These are phyloP conservation scores for Drosophila eugracilis DNA, from an alignment of 1,140 invertebrate species.

Conservation along the genomic window DNA sequence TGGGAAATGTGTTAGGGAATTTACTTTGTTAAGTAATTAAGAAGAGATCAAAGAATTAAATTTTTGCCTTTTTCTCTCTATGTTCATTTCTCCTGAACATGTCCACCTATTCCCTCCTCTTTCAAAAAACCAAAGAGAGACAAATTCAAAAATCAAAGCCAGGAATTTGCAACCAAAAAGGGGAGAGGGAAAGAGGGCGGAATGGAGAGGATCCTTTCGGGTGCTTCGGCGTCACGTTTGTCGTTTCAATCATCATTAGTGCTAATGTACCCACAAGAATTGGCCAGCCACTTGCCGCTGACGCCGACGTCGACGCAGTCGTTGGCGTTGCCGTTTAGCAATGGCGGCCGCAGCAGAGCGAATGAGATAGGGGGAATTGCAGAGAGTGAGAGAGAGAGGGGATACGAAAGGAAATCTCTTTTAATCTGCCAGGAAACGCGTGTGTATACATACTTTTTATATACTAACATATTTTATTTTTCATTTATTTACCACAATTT, in stretches of 20 bases:
- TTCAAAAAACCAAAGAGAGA: slow-evolving; percentile 35
- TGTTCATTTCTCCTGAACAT: not conserved
- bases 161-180: slow-evolving; percentile 45
- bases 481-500: slow-evolving; percentile 82
- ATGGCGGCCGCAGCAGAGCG: slow-evolving; percentile 38
- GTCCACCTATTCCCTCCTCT: slow-evolving; percentile 9
- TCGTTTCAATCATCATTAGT: slow-evolving; percentile 85
- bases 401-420: slow-evolving; percentile 5
- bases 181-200: not conserved
- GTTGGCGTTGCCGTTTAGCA: slow-evolving; percentile 21
- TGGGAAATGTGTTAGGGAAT: too few species aligned
- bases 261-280: slow-evolving; percentile 85
- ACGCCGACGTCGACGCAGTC: slow-evolving; percentile 11
- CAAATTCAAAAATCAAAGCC: slow-evolving; percentile 76
- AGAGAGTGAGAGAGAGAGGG: slow-evolving; percentile 1
- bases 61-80: not conserved
- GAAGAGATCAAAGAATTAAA: not conserved
- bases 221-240: slow-evolving; percentile 71
- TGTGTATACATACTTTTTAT: slow-evolving; percentile 22
- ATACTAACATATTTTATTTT: slow-evolving; percentile 50
- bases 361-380: slow-evolving; percentile 9
- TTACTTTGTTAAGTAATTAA: too few species aligned
- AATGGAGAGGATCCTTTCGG: slow-evolving; percentile 36
- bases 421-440: slow-evolving; percentile 8
- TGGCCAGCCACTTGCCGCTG: slow-evolving; percentile 69